These are phyloP conservation scores for Protomyctophum bolini DNA, from an alignment of 2,113 vertebrate genomes.

Conservation along the genomic window DNA sequence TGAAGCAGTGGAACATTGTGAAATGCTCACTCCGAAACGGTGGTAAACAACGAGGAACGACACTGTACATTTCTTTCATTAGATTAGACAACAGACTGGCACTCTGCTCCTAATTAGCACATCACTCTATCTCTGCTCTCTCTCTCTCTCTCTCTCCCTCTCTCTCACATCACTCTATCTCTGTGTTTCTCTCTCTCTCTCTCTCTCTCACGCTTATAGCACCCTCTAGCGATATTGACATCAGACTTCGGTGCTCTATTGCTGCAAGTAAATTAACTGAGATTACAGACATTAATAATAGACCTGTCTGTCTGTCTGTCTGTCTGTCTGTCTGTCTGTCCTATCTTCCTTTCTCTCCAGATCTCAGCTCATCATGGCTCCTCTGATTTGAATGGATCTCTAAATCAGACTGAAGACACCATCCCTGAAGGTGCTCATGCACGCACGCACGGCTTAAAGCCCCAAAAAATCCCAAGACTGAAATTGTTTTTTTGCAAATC, in stretches of 20 bases:
- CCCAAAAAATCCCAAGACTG: no score
- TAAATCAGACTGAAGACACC: slow-evolving; percentile 76
- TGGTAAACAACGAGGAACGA: no score
- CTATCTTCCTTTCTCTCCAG: slow-evolving; percentile 64
- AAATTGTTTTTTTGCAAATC: no score
- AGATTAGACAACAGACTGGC: no score
- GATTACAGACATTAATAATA: no score
- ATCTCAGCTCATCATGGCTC: slow-evolving; percentile 80
- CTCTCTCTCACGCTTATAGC: neutral
- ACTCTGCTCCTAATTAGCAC: neutral
- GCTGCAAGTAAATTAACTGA: no score
- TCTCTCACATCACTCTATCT: neutral
- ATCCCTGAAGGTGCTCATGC: slow-evolving; percentile 83
- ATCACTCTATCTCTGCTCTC: neutral
- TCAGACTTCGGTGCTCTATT: no score
- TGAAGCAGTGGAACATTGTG: no score
- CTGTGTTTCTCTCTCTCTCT: neutral
- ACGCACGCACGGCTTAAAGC: no score
- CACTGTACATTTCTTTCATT: no score
- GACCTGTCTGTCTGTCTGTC: neutral
- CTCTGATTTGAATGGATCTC: slow-evolving; percentile 86
- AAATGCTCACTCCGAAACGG: no score
- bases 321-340: neutral
- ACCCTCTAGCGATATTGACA: no score
- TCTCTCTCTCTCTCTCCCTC: neutral